phyloP scores from a whole-genome alignment of 2,797 vertebrate species.

The Sebastes goodei region DNA sequence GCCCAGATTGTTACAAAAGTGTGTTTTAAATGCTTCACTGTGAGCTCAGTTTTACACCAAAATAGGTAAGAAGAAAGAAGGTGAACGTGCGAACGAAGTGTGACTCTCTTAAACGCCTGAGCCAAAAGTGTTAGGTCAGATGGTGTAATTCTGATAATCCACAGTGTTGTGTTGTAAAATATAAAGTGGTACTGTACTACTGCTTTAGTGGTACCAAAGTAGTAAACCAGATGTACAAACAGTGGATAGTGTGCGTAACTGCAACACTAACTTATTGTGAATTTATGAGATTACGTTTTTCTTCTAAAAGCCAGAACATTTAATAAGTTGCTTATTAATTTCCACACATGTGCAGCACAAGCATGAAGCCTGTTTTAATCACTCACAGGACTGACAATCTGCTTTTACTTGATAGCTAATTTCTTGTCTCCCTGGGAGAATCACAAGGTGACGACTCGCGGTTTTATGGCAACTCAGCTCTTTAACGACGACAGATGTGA shows the following conservation, averaged over 20 bases:
- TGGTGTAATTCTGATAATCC: conserved; percentile 13
- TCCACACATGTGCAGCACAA: not conserved
- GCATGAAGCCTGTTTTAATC: conserved; percentile 5
- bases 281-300: conserved; percentile 2
- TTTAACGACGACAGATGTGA: conserved; percentile 49
- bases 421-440: conserved; percentile 18
- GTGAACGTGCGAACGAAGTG: not conserved
- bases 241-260: not conserved
- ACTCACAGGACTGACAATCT: conserved; percentile 8
- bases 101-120: not conserved
- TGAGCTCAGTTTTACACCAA: conserved; percentile 49
- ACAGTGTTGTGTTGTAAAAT: conserved; percentile 7
- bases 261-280: conserved; percentile 1
- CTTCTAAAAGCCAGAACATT: not conserved
- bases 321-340: not conserved
- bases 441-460: conserved; percentile 7
- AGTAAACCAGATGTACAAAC: conserved; percentile 6
- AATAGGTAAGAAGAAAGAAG: conserved; percentile 21
- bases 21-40: conserved; percentile 51
- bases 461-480: conserved; percentile 43
- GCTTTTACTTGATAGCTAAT: conserved; percentile 19
- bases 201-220: not conserved
- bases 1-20: conserved; percentile 58
- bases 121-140: not conserved
- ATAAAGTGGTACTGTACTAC: not conserved